Evolutionary conservation across 2,113 vertebrate genomes (phyloP), one percentile per base, ranked within the genome.

Genomic region (Ascaphus truei): DNA sequence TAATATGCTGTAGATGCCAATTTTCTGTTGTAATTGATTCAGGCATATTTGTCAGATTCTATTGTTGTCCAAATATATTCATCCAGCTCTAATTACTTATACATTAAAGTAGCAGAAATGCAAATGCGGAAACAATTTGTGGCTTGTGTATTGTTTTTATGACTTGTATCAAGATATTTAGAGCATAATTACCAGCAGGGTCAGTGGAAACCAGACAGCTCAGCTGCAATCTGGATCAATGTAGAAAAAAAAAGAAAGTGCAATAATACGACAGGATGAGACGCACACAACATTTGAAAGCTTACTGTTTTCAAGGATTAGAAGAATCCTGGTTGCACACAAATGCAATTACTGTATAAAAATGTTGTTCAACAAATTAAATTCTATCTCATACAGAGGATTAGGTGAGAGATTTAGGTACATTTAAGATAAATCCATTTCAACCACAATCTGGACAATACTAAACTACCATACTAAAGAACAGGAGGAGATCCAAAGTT

Each of bases 341-440:
- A 73, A 75, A 78, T 37, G 48, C 41, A 68, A 34, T 76, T 64
- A n/a, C n/a, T n/a, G n/a, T n/a, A 48, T 11, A 15, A 64, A 36
- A 68, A 61, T 74, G 57, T 41, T 66, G 57, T 37, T 66, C 39
- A 52, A 34, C 25, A 63, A 52, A 65, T 11, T 41, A 53, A 73
- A 69, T 62, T 58, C 58, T 1, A 6, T 4, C 18, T 55, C 30
- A 68, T 29, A 20, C 13, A 53, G 37, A 62, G 64, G 22, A 69
- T 73, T 78, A 68, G 36, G 66, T 1, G 0, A 33, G 55, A 58
- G 41, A 60, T 73, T 62, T 63, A 34, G 68, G 56, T 45, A 79
- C 66, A 60, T 76, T 74, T 53, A 51, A 41, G 48, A 52, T 53
- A 57, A 75, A 36, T 2, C 16, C 20, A 50, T 62, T 74, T 68